Evolutionary conservation across 2,888 invertebrate genomes (phyloP), one percentile per base, ranked within the genome.

Genomic region (Zaprionus bogoriensis): DNA sequence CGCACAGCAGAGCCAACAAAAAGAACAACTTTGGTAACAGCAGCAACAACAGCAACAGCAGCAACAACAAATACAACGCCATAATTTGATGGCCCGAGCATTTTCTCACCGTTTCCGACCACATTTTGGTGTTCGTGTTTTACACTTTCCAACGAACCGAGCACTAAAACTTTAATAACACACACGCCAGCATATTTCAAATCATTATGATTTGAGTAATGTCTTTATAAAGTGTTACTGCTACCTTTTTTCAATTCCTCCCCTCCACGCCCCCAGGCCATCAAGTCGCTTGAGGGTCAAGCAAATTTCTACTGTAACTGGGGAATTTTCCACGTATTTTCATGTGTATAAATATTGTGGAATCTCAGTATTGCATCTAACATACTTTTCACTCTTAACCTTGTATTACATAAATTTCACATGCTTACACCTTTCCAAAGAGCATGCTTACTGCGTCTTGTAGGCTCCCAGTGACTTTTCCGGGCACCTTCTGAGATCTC

Each of bases 71-170:
- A 9, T 39, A 28, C 32, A 62, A 28, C 51, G 61, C 54, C 77
- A 85, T 85, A 78, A 63, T 82, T 85, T 81, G 82, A 82, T 82
- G 79, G 58, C 52, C 46, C 6, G 41, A 48, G 19, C 60, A 73
- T 77, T 74, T 74, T 74, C 74, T 74, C 74, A 77, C 74, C 57
- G 61, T 60, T 62, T 17, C 22, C 22, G 36, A 53, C 38, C 46
- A 46, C 32, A 36, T 50, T 76, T 71, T 55, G 52, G 52, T 53
- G 64, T 50, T 58, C 14, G 50, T 73, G 51, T 72, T 72, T 74
- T 51, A 79, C 80, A 82, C 68, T 86, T 79, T 79, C 86, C 83
- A 83, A 55, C 45, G 86, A 75, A 74, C 41, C 39, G 39, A 53
- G 63, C 48, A 39, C 47, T 63, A 45, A 54, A 51, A 54, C 47